These are phyloP conservation scores for Oncorhynchus masou DNA, from an alignment of 2,113 vertebrate genomes.

Conservation along the genomic window DNA sequence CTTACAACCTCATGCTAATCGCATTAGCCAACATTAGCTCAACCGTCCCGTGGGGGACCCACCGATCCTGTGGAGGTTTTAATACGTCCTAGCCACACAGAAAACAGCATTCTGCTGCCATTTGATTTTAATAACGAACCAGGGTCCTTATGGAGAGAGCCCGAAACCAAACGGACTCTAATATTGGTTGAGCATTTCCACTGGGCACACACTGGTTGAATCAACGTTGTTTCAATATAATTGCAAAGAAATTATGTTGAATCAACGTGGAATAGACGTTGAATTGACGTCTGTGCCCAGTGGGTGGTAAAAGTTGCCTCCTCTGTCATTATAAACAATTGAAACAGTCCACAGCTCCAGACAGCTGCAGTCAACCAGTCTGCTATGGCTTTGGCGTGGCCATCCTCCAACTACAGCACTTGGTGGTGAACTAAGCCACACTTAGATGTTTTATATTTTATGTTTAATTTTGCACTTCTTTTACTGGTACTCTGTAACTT, in stretches of 20 bases:
- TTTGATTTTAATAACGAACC: constrained; percentile 15
- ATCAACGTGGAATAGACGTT: no score
- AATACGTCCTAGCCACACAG: constrained; percentile 27
- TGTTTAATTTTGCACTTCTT: background rate
- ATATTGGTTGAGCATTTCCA: constrained; percentile 17
- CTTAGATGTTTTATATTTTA: background rate
- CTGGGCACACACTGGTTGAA: no score
- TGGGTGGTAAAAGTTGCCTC: background rate
- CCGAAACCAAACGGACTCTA: constrained; percentile 19
- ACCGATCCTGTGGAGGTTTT: background rate
- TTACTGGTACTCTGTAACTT: no score
- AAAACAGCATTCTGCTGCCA: constrained; percentile 36
- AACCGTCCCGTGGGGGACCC: no score
- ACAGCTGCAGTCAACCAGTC: constrained; percentile 19
- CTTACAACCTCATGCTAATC: no score
- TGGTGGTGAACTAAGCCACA: constrained; percentile 5
- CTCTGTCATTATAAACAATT: constrained; percentile 29
- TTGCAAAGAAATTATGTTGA: no score
- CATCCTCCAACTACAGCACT: background rate
- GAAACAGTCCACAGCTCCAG: constrained; percentile 8
- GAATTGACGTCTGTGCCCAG: no score
- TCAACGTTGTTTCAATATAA: no score
- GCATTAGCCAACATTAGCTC: no score
- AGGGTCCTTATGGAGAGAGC: constrained; percentile 33
- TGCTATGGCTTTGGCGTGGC: background rate